phyloP scores from a whole-genome alignment of 2,113 vertebrate species.

The Spea bombifrons region DNA sequence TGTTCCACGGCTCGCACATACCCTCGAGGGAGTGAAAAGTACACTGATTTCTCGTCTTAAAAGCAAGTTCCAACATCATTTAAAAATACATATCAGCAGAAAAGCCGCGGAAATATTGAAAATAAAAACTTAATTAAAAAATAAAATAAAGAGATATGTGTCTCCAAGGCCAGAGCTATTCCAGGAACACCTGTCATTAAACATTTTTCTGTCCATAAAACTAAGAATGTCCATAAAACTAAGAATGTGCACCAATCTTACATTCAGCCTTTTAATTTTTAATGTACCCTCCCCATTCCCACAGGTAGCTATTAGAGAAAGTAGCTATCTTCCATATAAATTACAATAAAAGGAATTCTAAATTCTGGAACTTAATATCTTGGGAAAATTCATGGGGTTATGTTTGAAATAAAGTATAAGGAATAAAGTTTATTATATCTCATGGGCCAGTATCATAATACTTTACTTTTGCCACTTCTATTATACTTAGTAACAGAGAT shows the following conservation, averaged over 20 bases:
- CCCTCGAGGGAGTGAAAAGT: conserved; percentile 27
- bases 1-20: conserved; percentile 13
- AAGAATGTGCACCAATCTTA: conserved; percentile 58
- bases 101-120: conserved; percentile 57
- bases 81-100: conserved; percentile 40
- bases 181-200: conserved; percentile 72
- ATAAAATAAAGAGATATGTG: conserved; percentile 75
- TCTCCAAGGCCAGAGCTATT: conserved; percentile 68
- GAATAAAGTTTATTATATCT: conserved; percentile 36
- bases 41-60: conserved; percentile 49
- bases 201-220: conserved; percentile 66
- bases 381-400: conserved; percentile 32
- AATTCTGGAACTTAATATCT: conserved; percentile 36
- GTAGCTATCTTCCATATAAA: conserved; percentile 56
- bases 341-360: conserved; percentile 47
- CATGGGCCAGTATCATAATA: conserved; percentile 8
- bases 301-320: conserved; percentile 58
- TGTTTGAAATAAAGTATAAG: conserved; percentile 28
- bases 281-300: conserved; percentile 65
- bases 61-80: conserved; percentile 26
- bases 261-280: conserved; percentile 69
- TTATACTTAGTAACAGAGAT: conserved; percentile 14
- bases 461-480: conserved; percentile 12
- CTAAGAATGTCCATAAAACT: conserved; percentile 63
- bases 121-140: conserved; percentile 80